Conservation (phyloP, 2,888 invertebrate species). For the Marronus borbonicus region DNA sequence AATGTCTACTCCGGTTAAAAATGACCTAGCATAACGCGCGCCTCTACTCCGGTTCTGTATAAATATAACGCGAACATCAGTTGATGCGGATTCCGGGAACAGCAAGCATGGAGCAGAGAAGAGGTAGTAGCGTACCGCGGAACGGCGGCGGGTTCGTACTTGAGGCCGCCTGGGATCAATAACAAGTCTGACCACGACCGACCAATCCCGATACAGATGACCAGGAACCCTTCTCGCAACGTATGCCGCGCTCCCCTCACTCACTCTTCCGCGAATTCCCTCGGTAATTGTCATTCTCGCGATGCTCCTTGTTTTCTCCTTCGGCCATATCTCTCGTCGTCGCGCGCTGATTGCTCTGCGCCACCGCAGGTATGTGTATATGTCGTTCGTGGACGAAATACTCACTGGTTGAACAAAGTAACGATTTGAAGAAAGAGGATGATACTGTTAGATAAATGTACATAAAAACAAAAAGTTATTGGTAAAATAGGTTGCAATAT, state of each 20-base stretch:
- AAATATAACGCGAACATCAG: slow-evolving; percentile 21
- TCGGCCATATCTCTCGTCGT: slow-evolving; percentile 46
- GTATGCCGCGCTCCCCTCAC: slow-evolving; percentile 49
- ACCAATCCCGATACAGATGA: slow-evolving; percentile 61
- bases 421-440: neutral
- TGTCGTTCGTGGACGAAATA: neutral
- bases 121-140: slow-evolving; percentile 35
- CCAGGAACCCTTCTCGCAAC: slow-evolving; percentile 47
- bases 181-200: slow-evolving; percentile 64
- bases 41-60: slow-evolving; percentile 28
- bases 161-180: slow-evolving; percentile 60
- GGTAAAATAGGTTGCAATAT: no score
- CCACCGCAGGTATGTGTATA: neutral
- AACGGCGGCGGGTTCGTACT: slow-evolving; percentile 52
- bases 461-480: no score
- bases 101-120: slow-evolving; percentile 48
- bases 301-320: slow-evolving; percentile 47
- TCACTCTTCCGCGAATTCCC: slow-evolving; percentile 53
- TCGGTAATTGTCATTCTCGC: slow-evolving; percentile 57
- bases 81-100: slow-evolving; percentile 47
- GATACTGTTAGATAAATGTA: neutral
- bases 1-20: no score
- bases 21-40: neutral
- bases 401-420: neutral
- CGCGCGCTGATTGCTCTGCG: slow-evolving; percentile 11